Evolutionary conservation across 1,140 invertebrate genomes (phyloP).

Genomic region (Drosophila orosa): DNA sequence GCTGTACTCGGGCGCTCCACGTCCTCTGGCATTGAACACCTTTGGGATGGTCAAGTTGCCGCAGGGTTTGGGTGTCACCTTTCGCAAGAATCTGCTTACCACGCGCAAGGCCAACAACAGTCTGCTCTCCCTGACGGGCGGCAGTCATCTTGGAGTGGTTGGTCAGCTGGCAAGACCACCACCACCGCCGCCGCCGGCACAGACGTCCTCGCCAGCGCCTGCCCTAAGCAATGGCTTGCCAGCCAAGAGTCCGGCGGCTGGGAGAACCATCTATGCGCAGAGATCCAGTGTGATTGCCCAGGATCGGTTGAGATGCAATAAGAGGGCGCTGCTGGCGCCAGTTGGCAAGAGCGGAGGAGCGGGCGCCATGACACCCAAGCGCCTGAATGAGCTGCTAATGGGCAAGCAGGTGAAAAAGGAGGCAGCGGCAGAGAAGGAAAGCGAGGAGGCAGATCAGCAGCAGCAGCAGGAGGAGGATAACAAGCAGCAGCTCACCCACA

Average conservation of each 20-base stretch:
- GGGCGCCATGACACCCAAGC: constrained; percentile 56
- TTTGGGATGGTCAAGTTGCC: constrained; percentile 77
- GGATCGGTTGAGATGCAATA: constrained; percentile 66
- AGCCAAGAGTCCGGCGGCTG: constrained; percentile 30
- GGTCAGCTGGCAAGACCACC: constrained; percentile 62
- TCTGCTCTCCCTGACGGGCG: constrained; percentile 60
- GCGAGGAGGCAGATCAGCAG: constrained; percentile 46
- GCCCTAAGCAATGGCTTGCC: constrained; percentile 51
- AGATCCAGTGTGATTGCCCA: constrained; percentile 64
- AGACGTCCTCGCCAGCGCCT: constrained; percentile 30
- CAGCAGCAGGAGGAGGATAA: constrained; percentile 37
- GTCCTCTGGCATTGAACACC: constrained; percentile 75
- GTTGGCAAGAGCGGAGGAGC: constrained; percentile 7
- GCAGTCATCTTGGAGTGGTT: constrained; percentile 57
- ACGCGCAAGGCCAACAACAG: constrained; percentile 75
- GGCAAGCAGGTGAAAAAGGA: constrained; percentile 57
- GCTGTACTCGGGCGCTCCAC: constrained; percentile 71
- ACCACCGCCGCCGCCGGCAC: constrained; percentile 42
- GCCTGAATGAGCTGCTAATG: constrained; percentile 56
- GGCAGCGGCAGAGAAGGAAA: constrained; percentile 32
- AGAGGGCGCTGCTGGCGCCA: constrained; percentile 41
- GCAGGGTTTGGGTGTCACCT: constrained; percentile 70
- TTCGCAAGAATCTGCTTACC: constrained; percentile 72
- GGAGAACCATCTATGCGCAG: constrained; percentile 68
- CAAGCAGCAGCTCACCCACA: constrained; percentile 45